Base-by-base conservation (phyloP, 2,113 vertebrate genomes). In the Alligator mississippiensis region DNA sequence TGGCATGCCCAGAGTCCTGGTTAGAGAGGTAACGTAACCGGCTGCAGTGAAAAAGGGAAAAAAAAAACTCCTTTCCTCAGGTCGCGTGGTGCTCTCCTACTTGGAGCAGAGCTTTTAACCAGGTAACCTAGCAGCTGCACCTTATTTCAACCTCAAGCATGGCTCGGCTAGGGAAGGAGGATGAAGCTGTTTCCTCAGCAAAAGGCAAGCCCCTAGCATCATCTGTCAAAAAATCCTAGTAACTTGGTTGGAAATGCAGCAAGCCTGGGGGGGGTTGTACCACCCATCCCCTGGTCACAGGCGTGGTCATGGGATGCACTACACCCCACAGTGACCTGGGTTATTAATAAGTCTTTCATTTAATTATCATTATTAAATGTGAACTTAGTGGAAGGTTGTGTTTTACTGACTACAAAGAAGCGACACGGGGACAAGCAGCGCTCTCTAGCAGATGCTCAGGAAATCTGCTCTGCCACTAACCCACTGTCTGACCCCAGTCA, bases 341-440 rank as follows among this genome's bases (percentile, higher is more conserved):
- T 81, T 24, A 78, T 38, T 85, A 38, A 77, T 25, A 88, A 94
- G 88, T 88, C 59, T 96, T 38, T 84, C 63, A 38, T 55, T 80
- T 88, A 5, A 84, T 21, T 74, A 85, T 89, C n/a, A 54, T 78
- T n/a, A 85, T 94, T 88, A 62, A 93, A 76, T 38, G 92, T 58
- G 88, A 84, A 88, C 88, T 75, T 81, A 84, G 61, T 4, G 55
- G 83, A 77, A 86, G 74, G 14, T 21, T 34, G 34, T 47, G 87
- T 94, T 93, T 85, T 77, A 75, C 75, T 47, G 77, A 34, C 74
- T 72, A 27, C 63, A 78, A 79, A 93, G 58, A 9, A 1, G 76
- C 38, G 75, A 81, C 89, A 60, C 54, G 47, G 28, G 0, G 4
- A 2, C 28, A 47, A 66, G n/a, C 66, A 68, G n/a, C 11, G 61